Percentiles rank a stretch among this genome's conserved stretches.
Evolutionary conservation across 2,888 invertebrate genomes (phyloP).

Genomic region (Pristionchus fissidentatus): DNA sequence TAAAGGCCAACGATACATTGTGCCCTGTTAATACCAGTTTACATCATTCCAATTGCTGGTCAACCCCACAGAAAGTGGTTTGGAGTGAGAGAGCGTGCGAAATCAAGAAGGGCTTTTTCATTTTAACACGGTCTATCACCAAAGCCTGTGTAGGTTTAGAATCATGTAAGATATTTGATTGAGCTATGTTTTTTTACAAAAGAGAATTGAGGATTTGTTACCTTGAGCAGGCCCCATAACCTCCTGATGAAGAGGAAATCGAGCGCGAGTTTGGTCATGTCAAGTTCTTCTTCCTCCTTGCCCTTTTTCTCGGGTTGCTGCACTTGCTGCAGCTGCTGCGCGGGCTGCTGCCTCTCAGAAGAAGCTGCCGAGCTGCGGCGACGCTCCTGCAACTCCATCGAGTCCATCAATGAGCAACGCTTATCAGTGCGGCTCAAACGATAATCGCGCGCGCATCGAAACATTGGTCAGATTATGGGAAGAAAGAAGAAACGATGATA

Average conservation of each 20-base stretch:
- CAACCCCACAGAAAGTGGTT: too few relatives aligned
- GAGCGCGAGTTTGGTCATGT: conserved; percentile 74
- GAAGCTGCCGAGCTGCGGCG: conserved; percentile 20
- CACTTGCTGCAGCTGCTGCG: background rate
- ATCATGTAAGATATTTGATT: too few relatives aligned
- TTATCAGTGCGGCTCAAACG: conserved; percentile 25
- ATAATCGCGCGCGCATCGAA: background rate
- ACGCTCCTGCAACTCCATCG: conserved; percentile 32
- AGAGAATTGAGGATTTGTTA: background rate
- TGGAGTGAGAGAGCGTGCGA: too few relatives aligned
- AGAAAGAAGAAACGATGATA: background rate
- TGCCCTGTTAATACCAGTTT: too few relatives aligned
- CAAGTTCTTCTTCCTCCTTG: background rate
- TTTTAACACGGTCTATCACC: too few relatives aligned
- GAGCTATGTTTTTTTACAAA: too few relatives aligned
- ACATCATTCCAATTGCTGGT: too few relatives aligned
- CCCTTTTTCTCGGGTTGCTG: background rate
- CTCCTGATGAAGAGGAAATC: conserved; percentile 76
- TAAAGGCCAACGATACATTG: background rate
- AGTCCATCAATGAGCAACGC: background rate
- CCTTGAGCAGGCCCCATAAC: conserved; percentile 74
- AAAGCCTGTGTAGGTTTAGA: too few relatives aligned
- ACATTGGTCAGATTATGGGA: background rate
- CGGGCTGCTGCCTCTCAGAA: background rate
- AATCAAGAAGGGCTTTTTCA: too few relatives aligned